Percentiles rank a stretch among this genome's conserved stretches.
Evolutionary conservation across 2,113 vertebrate genomes (phyloP).

Genomic region (Sylvia atricapilla): DNA sequence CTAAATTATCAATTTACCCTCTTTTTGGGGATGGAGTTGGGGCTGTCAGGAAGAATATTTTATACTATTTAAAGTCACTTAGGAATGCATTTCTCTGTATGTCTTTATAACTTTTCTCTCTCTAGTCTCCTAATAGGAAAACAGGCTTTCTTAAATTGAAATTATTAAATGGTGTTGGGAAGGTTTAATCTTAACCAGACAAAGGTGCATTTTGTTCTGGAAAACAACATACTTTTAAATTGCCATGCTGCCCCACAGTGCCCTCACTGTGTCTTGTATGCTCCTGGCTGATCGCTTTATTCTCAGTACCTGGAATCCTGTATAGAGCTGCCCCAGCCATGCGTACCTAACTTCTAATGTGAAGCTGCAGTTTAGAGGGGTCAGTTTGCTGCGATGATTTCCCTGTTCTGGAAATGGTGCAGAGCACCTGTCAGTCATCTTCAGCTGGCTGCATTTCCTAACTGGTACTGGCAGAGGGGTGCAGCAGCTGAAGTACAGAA

Average conservation of each 20-base stretch:
- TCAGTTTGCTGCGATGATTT: not conserved
- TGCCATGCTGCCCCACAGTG: not conserved
- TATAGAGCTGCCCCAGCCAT: fast-evolving
- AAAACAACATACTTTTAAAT: not conserved
- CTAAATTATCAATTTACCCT: not conserved
- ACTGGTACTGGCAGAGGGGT: not conserved
- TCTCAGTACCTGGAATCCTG: not conserved
- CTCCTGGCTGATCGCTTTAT: not conserved
- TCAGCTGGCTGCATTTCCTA: fast-evolving
- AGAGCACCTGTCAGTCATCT: not conserved
- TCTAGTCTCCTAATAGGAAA: not conserved
- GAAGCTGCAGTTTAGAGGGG: not conserved
- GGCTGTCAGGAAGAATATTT: not conserved
- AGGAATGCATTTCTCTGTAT: not conserved
- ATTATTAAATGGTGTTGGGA: not conserved
- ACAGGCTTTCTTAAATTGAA: not conserved
- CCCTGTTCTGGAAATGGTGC: not conserved
- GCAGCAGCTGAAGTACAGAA: not conserved
- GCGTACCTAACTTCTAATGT: not conserved
- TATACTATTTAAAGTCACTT: not conserved
- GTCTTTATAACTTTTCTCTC: not conserved
- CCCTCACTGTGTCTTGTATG: not conserved
- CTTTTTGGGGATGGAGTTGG: not conserved
- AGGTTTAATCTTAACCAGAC: not conserved
- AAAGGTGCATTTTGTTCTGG: not conserved